Evolutionary conservation across 2,797 vertebrate genomes (phyloP).

Genomic region (Esox masquinongy): DNA sequence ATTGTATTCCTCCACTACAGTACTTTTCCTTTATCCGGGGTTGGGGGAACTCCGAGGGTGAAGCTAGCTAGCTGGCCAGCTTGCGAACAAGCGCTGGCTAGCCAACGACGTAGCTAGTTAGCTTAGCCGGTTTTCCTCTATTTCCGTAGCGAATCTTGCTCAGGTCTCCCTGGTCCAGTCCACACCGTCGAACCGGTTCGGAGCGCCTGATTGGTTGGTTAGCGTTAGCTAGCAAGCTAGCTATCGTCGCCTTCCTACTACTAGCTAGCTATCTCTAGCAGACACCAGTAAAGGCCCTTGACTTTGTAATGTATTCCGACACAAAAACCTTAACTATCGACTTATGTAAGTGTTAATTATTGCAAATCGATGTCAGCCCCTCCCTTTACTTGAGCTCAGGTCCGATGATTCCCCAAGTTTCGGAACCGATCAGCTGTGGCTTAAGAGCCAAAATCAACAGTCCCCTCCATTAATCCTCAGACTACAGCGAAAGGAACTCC

Average conservation of each 20-base stretch:
- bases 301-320: constrained; percentile 9
- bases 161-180: constrained; percentile 35
- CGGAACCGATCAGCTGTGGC: constrained; percentile 63
- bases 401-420: constrained; percentile 55
- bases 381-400: constrained; percentile 54
- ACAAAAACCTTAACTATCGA: constrained; percentile 22
- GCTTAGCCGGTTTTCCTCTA: constrained; percentile 13
- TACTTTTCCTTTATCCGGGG: constrained; percentile 1
- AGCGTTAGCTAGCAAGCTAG: constrained; percentile 49
- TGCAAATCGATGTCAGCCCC: constrained; percentile 30
- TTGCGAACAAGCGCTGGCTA: constrained; percentile 16
- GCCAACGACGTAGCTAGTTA: constrained; percentile 6
- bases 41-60: background rate
- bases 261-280: constrained; percentile 48
- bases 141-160: constrained; percentile 25
- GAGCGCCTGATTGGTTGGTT: constrained; percentile 35
- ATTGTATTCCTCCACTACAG: constrained; percentile 1
- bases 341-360: constrained; percentile 33
- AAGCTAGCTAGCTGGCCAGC: constrained; percentile 35
- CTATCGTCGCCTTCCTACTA: background rate
- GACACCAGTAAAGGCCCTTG: constrained; percentile 48
- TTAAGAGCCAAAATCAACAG: constrained; percentile 75
- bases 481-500: constrained; percentile 73
- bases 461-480: constrained; percentile 81
- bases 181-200: constrained; percentile 42